phyloP scores from a whole-genome alignment of 2,797 vertebrate genomes.

The Gadopsis marmoratus region DNA sequence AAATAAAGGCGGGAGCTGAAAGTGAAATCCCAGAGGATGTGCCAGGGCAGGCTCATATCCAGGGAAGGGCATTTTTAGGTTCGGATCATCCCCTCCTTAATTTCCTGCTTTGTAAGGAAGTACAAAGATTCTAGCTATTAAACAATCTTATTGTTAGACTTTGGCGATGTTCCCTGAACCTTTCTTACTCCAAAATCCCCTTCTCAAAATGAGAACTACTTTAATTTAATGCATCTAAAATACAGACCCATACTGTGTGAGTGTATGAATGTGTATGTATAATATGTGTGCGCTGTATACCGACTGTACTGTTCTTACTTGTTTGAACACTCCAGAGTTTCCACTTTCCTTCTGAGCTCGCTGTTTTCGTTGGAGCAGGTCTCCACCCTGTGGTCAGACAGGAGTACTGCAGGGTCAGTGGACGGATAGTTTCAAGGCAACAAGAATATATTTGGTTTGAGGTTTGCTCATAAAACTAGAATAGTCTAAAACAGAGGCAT shows the following conservation, averaged over 20 bases:
- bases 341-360: slow-evolving; percentile 96
- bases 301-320: slow-evolving; percentile 84
- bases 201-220: not conserved
- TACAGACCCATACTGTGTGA: no score
- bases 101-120: not conserved
- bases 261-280: not conserved
- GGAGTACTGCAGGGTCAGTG: slow-evolving; percentile 58
- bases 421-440: not conserved
- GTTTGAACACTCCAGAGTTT: slow-evolving; percentile 95
- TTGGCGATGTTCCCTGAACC: no score
- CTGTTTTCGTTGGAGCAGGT: slow-evolving; percentile 96
- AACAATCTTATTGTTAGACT: not conserved
- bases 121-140: not conserved
- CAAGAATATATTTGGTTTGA: not conserved
- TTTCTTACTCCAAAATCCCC: not conserved
- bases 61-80: slow-evolving; percentile 7
- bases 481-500: not conserved
- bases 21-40: slow-evolving; percentile 3
- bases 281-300: not conserved
- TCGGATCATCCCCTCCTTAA: not conserved
- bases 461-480: not conserved
- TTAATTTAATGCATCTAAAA: not conserved
- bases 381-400: slow-evolving; percentile 90
- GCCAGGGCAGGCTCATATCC: not conserved
- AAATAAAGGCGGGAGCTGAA: not conserved